phyloP scores from a whole-genome alignment of 2,113 vertebrate species.

The Xenus cinereus region DNA sequence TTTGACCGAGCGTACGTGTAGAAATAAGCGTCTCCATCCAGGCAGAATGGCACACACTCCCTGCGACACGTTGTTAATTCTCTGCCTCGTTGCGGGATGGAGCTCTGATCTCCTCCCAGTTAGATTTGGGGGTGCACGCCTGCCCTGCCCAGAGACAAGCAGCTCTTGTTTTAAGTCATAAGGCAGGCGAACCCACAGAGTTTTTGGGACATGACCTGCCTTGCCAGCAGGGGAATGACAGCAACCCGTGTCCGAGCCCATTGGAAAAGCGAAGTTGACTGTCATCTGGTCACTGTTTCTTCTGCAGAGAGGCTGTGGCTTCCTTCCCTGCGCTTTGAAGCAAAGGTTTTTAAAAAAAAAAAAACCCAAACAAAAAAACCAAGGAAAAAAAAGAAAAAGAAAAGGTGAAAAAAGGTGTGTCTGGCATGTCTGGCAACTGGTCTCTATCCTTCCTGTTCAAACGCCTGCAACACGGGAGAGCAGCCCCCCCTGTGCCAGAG shows the following conservation, averaged over 20 bases:
- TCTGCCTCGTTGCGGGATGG: rapidly evolving
- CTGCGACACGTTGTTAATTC: background rate
- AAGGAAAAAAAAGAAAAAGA: background rate
- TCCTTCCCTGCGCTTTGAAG: background rate
- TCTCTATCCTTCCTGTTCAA: background rate
- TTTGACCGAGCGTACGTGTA: rapidly evolving
- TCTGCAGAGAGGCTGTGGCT: background rate
- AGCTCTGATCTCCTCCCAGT: background rate
- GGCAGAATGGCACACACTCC: rapidly evolving
- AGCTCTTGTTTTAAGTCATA: background rate
- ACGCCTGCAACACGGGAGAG: background rate
- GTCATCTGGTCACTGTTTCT: background rate
- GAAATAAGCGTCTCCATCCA: background rate
- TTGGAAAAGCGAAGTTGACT: background rate
- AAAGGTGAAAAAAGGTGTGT: background rate
- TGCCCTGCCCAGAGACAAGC: background rate
- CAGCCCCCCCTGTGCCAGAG: background rate
- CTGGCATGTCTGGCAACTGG: background rate
- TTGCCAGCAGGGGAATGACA: background rate
- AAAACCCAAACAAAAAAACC: too few species aligned
- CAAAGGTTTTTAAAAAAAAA: background rate
- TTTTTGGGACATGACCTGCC: background rate
- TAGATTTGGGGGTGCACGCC: background rate
- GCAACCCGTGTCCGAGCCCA: rapidly evolving
- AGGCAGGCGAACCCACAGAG: background rate